A percentile compares a stretch with the other conserved stretches of the same genome.
phyloP scores from a whole-genome alignment of 2,888 invertebrate species.

The Poecilus cupreus region DNA sequence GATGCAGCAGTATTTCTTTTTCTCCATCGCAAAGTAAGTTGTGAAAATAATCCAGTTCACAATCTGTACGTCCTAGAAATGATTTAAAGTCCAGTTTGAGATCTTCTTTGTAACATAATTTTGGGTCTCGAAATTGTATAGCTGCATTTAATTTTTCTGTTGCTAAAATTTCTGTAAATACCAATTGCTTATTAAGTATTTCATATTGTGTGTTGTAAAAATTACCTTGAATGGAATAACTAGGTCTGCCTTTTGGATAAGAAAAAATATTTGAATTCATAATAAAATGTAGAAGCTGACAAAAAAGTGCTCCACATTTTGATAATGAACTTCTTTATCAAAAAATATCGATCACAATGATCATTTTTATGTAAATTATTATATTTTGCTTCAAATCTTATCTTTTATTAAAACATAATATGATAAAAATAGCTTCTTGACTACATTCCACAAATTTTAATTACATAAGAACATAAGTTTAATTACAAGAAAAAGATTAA shows the following conservation, averaged over 20 bases:
- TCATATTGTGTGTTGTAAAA: too few species aligned
- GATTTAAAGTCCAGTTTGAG: not conserved
- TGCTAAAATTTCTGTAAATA: not conserved
- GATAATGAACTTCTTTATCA: not conserved
- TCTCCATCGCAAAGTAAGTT: slow-evolving; percentile 92
- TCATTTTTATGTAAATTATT: not conserved
- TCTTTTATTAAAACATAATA: not conserved
- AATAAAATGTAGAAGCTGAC: not conserved
- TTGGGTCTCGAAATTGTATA: not conserved
- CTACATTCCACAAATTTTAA: not conserved
- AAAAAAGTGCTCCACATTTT: not conserved
- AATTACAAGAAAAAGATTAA: too few species aligned
- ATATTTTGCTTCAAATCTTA: not conserved
- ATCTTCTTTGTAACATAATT: not conserved
- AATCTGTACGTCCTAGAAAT: not conserved
- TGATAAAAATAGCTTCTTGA: too few species aligned
- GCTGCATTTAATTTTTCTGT: not conserved
- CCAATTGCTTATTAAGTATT: not conserved
- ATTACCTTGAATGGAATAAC: not conserved
- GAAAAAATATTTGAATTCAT: not conserved
- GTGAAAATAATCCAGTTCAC: slow-evolving; percentile 90
- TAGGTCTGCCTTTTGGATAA: not conserved
- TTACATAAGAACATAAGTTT: not conserved
- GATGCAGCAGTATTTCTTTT: slow-evolving; percentile 89
- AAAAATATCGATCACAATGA: not conserved